Base-by-base conservation (phyloP, 2,888 invertebrate species). In the Napeogenes inachia region DNA sequence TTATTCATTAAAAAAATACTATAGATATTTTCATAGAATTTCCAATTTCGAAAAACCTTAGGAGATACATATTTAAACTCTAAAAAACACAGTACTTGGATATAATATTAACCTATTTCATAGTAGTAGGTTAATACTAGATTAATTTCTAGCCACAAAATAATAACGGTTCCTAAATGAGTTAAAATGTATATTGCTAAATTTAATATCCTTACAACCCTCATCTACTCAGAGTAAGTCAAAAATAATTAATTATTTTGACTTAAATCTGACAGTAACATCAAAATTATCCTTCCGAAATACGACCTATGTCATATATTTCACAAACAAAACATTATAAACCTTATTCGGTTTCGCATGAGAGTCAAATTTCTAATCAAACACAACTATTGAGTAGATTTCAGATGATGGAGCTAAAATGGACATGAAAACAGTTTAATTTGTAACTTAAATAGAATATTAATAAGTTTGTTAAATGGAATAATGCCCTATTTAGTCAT, bases 211-310 rank as follows among this genome's bases (percentile, higher is more conserved):
- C 56, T 13, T 60, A 56, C 54, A 59, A 63, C 57, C 59, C 54
- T 56, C 53, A 63, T 59, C 66, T 68, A 57, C 57, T 53, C 54
- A 42, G 45, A 68, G 60, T 63, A 61, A 54, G 56, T 63, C 61
- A 59, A 62, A 58, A 59, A 67, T 60, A 67, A 65, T 68, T 64
- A 68, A 67, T 68, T 68, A 67, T 64, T 68, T 59, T 62, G 57
- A 63, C 63, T 65, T 64, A 62, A 68, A 65, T 64, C 58, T 68
- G 59, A 67, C 62, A 67, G 62, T 56, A 60, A 59, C 50, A 61
- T 65, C 59, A 63, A 68, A 68, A 67, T 68, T 62, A 65, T 60
- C 59, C 55, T 53, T 13, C 61, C 50, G 33, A 59, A 63, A 59
- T 54, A 56, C 62, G 59, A 66, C 57, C 59, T 54, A 63, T 54